These are phyloP conservation scores for Polyploca ridens DNA, from an alignment of 2,888 invertebrate species.

Conservation along the genomic window DNA sequence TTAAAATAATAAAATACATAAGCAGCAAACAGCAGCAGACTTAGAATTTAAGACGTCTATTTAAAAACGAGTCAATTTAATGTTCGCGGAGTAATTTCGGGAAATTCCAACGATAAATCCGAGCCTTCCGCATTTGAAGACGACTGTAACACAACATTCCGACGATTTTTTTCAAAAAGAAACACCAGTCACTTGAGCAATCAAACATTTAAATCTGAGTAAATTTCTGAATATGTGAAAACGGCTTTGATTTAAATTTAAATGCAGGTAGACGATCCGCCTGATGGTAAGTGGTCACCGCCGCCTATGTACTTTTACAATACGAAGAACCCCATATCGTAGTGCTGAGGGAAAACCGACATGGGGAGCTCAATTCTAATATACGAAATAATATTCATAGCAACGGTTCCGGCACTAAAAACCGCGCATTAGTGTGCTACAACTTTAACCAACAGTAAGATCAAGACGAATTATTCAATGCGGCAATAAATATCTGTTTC, in stretches of 20 bases:
- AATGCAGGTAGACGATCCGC: no score
- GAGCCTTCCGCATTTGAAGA: not conserved
- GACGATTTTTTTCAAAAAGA: no score
- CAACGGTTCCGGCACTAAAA: not conserved
- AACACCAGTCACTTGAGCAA: not conserved
- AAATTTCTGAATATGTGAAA: no score
- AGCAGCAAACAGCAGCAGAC: not conserved
- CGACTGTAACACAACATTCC: not conserved
- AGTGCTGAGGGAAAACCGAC: not conserved
- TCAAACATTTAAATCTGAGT: not conserved
- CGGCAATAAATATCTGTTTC: constrained; percentile 36
- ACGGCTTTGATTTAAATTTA: no score
- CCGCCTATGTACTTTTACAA: no score
- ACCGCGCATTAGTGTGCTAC: constrained; percentile 16
- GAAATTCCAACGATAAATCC: constrained; percentile 16
- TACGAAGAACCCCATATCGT: not conserved
- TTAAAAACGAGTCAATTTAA: constrained; percentile 16
- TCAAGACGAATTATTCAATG: constrained; percentile 25
- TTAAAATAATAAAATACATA: no score
- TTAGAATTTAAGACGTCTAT: constrained; percentile 9
- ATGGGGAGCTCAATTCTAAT: not conserved
- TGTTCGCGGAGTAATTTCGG: constrained; percentile 8
- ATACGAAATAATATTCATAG: not conserved
- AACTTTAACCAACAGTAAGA: constrained; percentile 33
- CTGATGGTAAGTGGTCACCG: no score